phyloP scores from a whole-genome alignment of 37 sponge, comb jelly and placozoan species.

The Chondrosia reniformis region DNA sequence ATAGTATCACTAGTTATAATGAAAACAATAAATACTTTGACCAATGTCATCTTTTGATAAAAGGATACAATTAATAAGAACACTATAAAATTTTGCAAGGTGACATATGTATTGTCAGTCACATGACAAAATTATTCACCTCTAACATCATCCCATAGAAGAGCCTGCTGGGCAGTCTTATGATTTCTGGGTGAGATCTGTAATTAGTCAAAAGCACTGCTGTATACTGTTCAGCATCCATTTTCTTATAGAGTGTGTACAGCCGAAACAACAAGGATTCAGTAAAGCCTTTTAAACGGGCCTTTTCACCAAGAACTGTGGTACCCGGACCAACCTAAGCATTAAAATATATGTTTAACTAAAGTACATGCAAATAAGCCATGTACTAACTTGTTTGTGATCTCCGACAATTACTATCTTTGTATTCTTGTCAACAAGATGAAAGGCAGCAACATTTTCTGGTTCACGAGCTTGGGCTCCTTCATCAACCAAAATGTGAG shows the following conservation, averaged over 20 bases:
- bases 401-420: conserved; percentile 79
- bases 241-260: conserved; percentile 14
- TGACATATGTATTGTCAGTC: no score
- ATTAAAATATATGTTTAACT: neutral
- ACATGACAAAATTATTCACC: neutral
- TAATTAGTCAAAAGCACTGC: conserved; percentile 50
- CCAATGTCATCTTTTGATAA: no score
- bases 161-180: conserved; percentile 59
- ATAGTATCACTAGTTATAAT: no score
- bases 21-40: no score
- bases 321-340: conserved; percentile 68
- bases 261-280: conserved; percentile 57
- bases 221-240: neutral
- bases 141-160: conserved; percentile 54
- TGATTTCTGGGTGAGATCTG: conserved; percentile 51
- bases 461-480: conserved; percentile 81
- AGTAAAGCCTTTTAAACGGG: conserved; percentile 45
- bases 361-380: neutral
- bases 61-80: no score
- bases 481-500: conserved; percentile 78
- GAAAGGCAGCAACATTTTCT: conserved; percentile 58
- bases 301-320: conserved; percentile 54
- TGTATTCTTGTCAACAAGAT: conserved; percentile 37
- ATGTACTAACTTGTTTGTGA: conserved; percentile 52
- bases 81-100: no score